A percentile compares a stretch with the other conserved stretches of the same genome.
These are phyloP conservation scores for Diadema setosum DNA, from an alignment of 35 echinoderm and acorn worm species.

Conservation along the genomic window DNA sequence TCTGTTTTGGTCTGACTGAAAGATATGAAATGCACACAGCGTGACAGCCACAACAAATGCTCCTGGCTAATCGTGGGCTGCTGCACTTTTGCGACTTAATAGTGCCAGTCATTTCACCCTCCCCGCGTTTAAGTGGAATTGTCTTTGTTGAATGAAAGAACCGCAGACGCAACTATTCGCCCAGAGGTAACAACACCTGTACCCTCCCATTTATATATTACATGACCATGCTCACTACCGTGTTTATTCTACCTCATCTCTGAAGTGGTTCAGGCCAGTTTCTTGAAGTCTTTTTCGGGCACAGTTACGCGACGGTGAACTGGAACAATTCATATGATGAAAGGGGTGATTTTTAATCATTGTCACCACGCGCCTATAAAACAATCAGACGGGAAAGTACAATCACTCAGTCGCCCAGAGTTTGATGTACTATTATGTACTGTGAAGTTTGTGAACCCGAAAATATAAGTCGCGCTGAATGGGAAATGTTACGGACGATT, in stretches of 20 bases:
- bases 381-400: slow-evolving; percentile 10
- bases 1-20: no score
- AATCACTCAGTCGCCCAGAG: neutral
- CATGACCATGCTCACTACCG: neutral
- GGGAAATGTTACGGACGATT: neutral
- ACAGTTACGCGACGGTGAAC: neutral
- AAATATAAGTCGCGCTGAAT: neutral
- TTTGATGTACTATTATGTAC: slow-evolving; percentile 2
- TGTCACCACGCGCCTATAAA: neutral
- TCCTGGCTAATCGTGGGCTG: neutral
- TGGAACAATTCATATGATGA: neutral
- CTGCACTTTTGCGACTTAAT: neutral
- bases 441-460: neutral
- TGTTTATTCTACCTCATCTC: neutral
- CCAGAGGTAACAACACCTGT: neutral
- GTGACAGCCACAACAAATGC: neutral
- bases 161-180: neutral
- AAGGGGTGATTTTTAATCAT: neutral
- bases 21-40: neutral
- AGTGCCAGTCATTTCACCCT: neutral
- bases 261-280: neutral
- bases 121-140: neutral
- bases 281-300: neutral
- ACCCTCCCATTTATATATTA: neutral
- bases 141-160: neutral